Evolutionary conservation across 1,140 invertebrate genomes (phyloP).

Genomic region (Drosophila murphyi): DNA sequence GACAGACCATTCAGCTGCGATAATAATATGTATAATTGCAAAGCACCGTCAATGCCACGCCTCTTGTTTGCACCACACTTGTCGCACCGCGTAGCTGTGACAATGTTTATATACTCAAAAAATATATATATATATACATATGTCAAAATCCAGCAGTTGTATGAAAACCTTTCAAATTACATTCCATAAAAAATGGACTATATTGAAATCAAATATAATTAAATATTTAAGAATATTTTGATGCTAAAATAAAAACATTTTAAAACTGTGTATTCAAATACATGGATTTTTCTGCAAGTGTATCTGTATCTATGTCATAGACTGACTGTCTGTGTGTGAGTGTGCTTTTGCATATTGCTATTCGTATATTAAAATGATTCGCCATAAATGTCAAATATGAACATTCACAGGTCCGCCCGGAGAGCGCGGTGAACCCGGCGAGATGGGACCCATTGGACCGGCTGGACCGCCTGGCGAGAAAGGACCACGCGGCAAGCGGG

Average conservation of each 20-base stretch:
- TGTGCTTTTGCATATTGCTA: too few relatives aligned
- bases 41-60: slow-evolving; percentile 34
- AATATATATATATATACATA: neutral
- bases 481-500: slow-evolving; percentile 89
- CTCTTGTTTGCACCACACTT: slow-evolving; percentile 65
- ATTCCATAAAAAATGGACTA: neutral
- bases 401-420: slow-evolving; percentile 88
- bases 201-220: neutral
- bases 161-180: neutral
- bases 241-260: neutral
- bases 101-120: slow-evolving; percentile 4
- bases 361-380: slow-evolving; percentile 68
- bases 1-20: slow-evolving; percentile 53
- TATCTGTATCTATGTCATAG: slow-evolving; percentile 31
- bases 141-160: too few relatives aligned
- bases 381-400: slow-evolving; percentile 63
- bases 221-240: neutral
- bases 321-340: slow-evolving; percentile 16
- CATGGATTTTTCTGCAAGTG: slow-evolving; percentile 13
- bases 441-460: slow-evolving; percentile 93
- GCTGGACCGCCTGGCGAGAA: slow-evolving; percentile 88
- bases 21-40: slow-evolving; percentile 68
- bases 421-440: slow-evolving; percentile 92
- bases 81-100: slow-evolving; percentile 18
- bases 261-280: neutral